Percentiles rank a stretch among this genome's conserved stretches.
phyloP scores from a whole-genome alignment of 2,113 vertebrate genomes.

The Carettochelys insculpta region DNA sequence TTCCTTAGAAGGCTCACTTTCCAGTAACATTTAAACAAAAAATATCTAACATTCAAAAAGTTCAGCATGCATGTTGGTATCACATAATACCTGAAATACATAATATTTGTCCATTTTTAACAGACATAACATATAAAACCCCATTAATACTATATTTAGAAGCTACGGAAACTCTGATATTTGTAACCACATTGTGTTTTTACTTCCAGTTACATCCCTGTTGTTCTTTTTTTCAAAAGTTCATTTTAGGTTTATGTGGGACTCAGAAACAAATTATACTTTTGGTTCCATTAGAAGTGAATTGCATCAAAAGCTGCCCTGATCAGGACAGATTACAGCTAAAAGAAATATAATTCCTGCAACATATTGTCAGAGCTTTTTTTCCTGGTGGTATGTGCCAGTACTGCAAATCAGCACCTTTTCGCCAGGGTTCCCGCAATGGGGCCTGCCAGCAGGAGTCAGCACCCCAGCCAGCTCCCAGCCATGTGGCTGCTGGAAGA shows the following conservation, averaged over 20 bases:
- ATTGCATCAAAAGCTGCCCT: not conserved
- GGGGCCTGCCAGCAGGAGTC: too few species aligned
- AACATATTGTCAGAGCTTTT: not conserved
- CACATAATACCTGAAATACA: not conserved
- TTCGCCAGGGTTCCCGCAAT: too few species aligned
- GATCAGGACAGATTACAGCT: not conserved
- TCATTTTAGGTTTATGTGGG: not conserved
- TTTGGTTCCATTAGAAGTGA: not conserved
- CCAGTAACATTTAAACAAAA: not conserved
- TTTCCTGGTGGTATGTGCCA: too few species aligned
- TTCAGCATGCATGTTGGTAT: not conserved
- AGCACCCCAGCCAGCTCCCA: too few species aligned
- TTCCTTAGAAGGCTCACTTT: not conserved
- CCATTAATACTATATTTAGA: not conserved
- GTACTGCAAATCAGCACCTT: too few species aligned
- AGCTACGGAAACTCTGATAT: not conserved
- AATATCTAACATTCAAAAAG: not conserved
- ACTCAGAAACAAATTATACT: not conserved
- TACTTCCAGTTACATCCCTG: not conserved
- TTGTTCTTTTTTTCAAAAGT: not conserved
- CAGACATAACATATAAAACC: not conserved
- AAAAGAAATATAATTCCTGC: not conserved
- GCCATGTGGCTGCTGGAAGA: too few species aligned
- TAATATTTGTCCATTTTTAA: not conserved
- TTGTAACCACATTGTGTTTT: not conserved